Conservation (phyloP, 2,113 vertebrate species). For the Eulemur macaco region DNA sequence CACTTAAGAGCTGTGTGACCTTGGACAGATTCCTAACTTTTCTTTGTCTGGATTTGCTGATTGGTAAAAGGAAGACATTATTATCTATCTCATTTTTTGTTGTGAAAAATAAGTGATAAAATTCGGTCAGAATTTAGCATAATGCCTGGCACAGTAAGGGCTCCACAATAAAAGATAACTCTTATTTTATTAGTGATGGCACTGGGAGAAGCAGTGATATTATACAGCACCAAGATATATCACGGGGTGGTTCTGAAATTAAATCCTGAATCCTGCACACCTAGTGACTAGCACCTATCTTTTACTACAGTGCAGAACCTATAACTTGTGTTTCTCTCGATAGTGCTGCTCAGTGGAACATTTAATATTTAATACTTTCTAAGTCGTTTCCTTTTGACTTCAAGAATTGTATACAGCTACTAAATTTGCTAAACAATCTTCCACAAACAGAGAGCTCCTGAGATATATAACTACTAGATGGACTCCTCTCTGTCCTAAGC, state of each 20-base stretch:
- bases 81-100: neutral
- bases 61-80: neutral
- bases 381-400: neutral
- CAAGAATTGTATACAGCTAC: neutral
- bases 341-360: neutral
- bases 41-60: neutral
- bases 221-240: neutral
- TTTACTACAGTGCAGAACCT: neutral
- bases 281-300: neutral
- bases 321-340: neutral
- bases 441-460: neutral
- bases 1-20: neutral
- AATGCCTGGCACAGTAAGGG: neutral
- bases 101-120: neutral
- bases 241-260: neutral
- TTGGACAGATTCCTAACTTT: neutral
- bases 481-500: neutral
- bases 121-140: neutral
- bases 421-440: slow-evolving; percentile 6
- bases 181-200: neutral
- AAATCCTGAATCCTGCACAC: neutral
- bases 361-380: slow-evolving; percentile 24
- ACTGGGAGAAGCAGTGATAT: neutral
- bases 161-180: neutral
- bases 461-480: neutral